Evolutionary conservation across 1,140 invertebrate species (phyloP), one percentile per base, ranked within the genome.

Genomic region (Cydia pomonella): DNA sequence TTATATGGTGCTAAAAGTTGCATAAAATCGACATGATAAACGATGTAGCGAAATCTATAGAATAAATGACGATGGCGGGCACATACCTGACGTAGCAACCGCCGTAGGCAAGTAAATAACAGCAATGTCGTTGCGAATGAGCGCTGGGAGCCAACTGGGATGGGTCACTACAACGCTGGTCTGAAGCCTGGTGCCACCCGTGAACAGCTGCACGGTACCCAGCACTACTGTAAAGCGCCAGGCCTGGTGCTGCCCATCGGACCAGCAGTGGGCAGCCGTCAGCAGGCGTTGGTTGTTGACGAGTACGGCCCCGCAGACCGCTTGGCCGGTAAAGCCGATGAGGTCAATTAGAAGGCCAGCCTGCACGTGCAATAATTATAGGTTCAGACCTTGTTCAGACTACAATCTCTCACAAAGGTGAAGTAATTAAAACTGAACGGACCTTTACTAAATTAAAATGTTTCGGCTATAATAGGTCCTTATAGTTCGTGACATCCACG

Each of bases 121-220:
- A 0, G 91, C 87, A 13, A 94, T 83, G 50, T 94, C 93, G 27
- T 94, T 92, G 12, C 81, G 73, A 0, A 86, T 21, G 3, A 80
- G 69, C 0, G 16, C 1, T 4, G 85, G 81, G 21, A n/a, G 66
- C 80, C 80, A 89, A 5, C 63, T 62, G 3, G 76, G 72, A 69
- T 89, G 86, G 13, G 63, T 33, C 16, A 73, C 78, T 3, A 86
- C 82, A 2, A 71, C 75, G n/a, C 77, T 80, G 6, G 79, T 76
- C 13, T 76, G 7, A 16, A 84, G n/a, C 9, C 85, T 81, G 44
- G 73, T 78, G 27, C 84, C 85, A 1, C 84, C 85, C 16, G 12
- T 74, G 76, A 87, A 88, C 1, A 87, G 71, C 0, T 73, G 41
- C 0, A 71, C 59, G n/a, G 86, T 82, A 18, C 85, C 86, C 4